Base-by-base conservation (phyloP, 2,797 vertebrate species). In the Gobionotothen gibberifrons region DNA sequence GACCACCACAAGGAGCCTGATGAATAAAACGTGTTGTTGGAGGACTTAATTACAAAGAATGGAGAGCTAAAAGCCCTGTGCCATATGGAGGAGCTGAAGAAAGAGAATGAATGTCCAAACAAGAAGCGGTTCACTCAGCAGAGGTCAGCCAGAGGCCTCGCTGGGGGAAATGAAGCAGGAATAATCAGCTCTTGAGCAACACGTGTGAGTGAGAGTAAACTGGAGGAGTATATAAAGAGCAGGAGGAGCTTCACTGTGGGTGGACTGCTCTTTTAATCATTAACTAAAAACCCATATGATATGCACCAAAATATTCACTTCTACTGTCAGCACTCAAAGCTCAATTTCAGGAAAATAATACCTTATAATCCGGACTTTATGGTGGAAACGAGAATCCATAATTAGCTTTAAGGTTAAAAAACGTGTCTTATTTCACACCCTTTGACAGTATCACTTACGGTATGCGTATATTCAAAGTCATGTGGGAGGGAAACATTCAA, bases 101-200 rank as follows among this genome's bases (percentile, higher is more conserved):
- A 19, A 58, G 62, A 59, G 65, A 44, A 52, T 44, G 60, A 46
- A 57, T 8, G 21, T 39, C 32, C 7, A 9, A 36, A 36, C 32
- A 36, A 67, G 72, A 49, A 0, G 51, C 61, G 0, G 61, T 17
- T 36, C 26, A n/a, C 44, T 32, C 16, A 40, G 19, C 2, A 14
- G 51, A 39, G 48, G n/a, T 39, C 55, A 29, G 75, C 12, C 43
- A 5, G 32, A 17, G 51, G 19, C 15, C 61, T 59, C 17, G 0
- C 54, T 2, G 1, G 46, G 54, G 39, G 46, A 82, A 76, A 57
- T 40, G 79, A 73, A 79, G 82, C 79, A 59, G 72, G 12, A 67
- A 43, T 63, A 67, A 79, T 73, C 60, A 44, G 51, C 54, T 72
- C 67, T 46, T 82, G 71, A 71, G 55, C 66, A 82, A 85, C 59